Conservation (phyloP, 1,140 invertebrate species). For the Lasioglossum albipes region DNA sequence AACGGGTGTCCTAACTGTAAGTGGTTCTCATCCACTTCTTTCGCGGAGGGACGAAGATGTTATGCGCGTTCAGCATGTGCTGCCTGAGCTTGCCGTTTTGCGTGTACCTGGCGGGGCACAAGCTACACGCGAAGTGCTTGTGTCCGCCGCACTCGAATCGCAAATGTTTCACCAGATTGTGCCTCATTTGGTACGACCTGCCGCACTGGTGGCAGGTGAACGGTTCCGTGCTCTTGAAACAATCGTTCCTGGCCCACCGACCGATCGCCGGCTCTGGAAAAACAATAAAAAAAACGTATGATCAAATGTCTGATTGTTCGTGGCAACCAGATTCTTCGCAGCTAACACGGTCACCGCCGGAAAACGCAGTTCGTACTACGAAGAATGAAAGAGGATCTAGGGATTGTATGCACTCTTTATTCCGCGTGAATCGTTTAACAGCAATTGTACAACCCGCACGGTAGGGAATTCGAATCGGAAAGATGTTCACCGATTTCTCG, state of each 20-base stretch:
- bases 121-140: slow-evolving; percentile 69
- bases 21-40: slow-evolving; percentile 10
- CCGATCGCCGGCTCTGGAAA: slow-evolving; percentile 41
- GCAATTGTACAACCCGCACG: not conserved
- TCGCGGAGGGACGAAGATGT: slow-evolving; percentile 56
- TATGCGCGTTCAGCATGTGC: slow-evolving; percentile 59
- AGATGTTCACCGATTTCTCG: too few species aligned
- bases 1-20: not conserved
- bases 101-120: slow-evolving; percentile 58
- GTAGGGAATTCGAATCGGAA: too few species aligned
- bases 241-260: not conserved
- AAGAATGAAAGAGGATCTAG: not conserved
- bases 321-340: not conserved
- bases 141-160: slow-evolving; percentile 77
- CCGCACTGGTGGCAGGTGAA: slow-evolving; percentile 75
- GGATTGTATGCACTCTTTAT: slow-evolving; percentile 8
- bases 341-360: not conserved
- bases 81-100: slow-evolving; percentile 62
- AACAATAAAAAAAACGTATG: slow-evolving; percentile 39
- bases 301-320: not conserved
- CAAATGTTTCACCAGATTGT: slow-evolving; percentile 76
- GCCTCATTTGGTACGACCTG: slow-evolving; percentile 76
- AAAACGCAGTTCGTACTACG: not conserved
- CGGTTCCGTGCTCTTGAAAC: slow-evolving; percentile 49
- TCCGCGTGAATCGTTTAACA: not conserved